Conservation (phyloP, 2,797 vertebrate genomes). For the Phyllotis vaccarum region DNA sequence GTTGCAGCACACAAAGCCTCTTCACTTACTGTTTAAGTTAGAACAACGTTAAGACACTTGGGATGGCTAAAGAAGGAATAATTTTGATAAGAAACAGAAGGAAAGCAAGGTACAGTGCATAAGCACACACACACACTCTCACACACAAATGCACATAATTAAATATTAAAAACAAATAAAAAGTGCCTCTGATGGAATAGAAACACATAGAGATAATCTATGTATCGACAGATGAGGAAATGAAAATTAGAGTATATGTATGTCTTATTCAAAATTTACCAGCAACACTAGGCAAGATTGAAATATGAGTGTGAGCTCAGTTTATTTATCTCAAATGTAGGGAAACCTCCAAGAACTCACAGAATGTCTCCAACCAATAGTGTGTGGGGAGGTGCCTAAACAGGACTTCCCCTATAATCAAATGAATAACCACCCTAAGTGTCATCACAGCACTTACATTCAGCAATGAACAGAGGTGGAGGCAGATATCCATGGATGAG, state of each 20-base stretch:
- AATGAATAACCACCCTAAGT: too few relatives aligned
- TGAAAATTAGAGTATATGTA: neutral
- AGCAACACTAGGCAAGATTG: neutral
- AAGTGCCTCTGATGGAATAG: neutral
- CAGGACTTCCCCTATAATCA: too few relatives aligned
- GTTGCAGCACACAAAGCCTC: constrained; percentile 57
- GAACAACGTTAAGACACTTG: constrained; percentile 58
- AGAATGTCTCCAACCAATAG: too few relatives aligned
- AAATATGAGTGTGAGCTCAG: constrained; percentile 25
- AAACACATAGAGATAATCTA: neutral
- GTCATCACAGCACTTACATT: too few relatives aligned
- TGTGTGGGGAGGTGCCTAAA: too few relatives aligned
- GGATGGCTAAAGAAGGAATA: constrained; percentile 32
- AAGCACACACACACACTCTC: neutral
- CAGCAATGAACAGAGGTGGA: too few relatives aligned
- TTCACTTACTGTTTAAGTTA: constrained; percentile 70
- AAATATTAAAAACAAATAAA: neutral
- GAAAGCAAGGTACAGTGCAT: constrained; percentile 32
- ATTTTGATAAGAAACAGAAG: neutral
- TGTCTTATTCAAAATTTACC: neutral
- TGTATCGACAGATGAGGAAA: constrained; percentile 7
- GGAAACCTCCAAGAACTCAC: too few relatives aligned
- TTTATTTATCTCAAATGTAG: neutral
- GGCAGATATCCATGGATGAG: too few relatives aligned
- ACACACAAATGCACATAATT: neutral